Conservation (phyloP, 2,797 vertebrate species). For the Acipenser transmontanus region DNA sequence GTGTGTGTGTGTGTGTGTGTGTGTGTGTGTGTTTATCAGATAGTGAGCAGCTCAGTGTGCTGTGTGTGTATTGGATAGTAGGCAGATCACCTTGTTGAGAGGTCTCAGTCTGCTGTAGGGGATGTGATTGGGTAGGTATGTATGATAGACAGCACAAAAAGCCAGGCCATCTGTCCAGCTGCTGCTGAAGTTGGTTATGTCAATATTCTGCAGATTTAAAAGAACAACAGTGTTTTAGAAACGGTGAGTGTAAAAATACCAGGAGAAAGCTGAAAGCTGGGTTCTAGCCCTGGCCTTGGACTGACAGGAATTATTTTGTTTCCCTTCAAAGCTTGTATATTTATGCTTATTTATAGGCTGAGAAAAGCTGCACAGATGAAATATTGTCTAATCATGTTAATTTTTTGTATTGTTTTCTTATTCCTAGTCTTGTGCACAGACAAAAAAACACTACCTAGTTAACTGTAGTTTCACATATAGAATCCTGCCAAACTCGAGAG, state of each 20-base stretch:
- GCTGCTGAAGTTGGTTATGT: slow-evolving; percentile 72
- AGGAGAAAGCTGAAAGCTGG: no score
- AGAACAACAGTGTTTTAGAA: neutral
- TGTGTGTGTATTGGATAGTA: neutral
- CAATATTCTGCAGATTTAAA: slow-evolving; percentile 55
- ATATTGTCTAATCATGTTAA: no score
- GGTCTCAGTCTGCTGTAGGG: slow-evolving; percentile 52
- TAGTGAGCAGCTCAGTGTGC: neutral
- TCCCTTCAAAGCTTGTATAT: no score
- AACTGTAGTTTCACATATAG: neutral
- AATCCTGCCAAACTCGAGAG: neutral
- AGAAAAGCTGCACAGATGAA: no score
- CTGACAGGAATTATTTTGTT: no score
- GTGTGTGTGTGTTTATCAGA: neutral
- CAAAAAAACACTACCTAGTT: neutral
- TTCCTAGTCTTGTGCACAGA: neutral
- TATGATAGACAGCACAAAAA: slow-evolving; percentile 66
- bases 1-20: neutral
- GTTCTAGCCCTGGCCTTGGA: no score
- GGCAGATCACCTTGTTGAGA: slow-evolving; percentile 49
- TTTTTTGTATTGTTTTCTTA: no score
- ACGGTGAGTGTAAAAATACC: neutral
- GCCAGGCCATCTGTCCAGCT: slow-evolving; percentile 72
- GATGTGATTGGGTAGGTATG: slow-evolving; percentile 55
- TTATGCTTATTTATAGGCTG: no score